Percentiles rank a stretch among this genome's conserved stretches.
Evolutionary conservation across 2,888 invertebrate species (phyloP).

Genomic region (Nomada hirtipes): DNA sequence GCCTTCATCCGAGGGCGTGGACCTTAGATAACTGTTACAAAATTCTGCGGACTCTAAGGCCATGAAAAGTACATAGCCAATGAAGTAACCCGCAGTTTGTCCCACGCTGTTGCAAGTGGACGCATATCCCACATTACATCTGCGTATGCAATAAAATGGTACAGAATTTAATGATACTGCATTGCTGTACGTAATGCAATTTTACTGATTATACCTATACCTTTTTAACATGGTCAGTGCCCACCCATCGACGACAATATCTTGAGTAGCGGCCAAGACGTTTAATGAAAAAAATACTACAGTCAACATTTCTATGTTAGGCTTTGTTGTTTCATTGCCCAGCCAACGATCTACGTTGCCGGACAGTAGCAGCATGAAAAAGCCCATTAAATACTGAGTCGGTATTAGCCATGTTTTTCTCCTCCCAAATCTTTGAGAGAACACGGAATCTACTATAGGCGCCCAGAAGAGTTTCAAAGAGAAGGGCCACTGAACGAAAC

Average conservation of each 20-base stretch:
- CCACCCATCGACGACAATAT: slow-evolving; percentile 99
- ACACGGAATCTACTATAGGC: slow-evolving; percentile 98
- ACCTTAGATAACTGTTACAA: slow-evolving; percentile 96
- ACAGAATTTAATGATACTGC: not conserved
- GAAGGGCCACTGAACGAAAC: slow-evolving; percentile 97
- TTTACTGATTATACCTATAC: slow-evolving; percentile 82
- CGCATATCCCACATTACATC: slow-evolving; percentile 96
- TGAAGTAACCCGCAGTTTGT: slow-evolving; percentile 98
- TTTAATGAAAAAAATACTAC: slow-evolving; percentile 95
- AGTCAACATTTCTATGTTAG: slow-evolving; percentile 92
- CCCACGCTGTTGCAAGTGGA: slow-evolving; percentile 99
- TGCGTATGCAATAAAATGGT: slow-evolving; percentile 10
- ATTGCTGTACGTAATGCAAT: not conserved
- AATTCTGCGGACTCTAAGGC: slow-evolving; percentile 98
- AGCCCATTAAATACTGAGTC: slow-evolving; percentile 95
- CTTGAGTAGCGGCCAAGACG: slow-evolving; percentile 99
- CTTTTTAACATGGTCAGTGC: slow-evolving; percentile 99
- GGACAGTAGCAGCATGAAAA: slow-evolving; percentile 95
- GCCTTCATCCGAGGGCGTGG: slow-evolving; percentile 89
- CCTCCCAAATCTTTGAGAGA: slow-evolving; percentile 93
- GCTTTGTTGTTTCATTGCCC: slow-evolving; percentile 87
- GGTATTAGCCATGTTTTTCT: slow-evolving; percentile 98
- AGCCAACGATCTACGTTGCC: slow-evolving; percentile 91
- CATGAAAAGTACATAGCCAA: slow-evolving; percentile 98
- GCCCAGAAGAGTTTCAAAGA: slow-evolving; percentile 98